Evolutionary conservation across 1,140 invertebrate species (phyloP).

Genomic region (Cephus cinctus): DNA sequence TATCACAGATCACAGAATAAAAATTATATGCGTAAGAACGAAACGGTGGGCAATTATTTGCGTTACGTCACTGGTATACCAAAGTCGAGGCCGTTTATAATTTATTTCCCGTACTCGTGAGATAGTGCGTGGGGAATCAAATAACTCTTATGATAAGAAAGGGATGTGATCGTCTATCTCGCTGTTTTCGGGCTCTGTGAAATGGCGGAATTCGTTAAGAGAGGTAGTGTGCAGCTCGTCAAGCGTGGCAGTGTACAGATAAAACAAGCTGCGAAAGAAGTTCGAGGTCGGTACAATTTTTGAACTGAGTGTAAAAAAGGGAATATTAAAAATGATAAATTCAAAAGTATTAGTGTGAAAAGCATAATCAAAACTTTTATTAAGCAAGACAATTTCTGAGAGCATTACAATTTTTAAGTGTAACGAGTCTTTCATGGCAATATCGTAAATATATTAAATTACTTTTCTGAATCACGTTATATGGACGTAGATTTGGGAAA

Average conservation of each 20-base stretch:
- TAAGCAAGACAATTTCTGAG: no score
- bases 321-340: no score
- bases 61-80: conserved; percentile 21
- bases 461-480: no score
- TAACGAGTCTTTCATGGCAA: no score
- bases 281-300: conserved; percentile 56
- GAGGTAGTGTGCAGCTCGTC: conserved; percentile 45
- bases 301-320: no score
- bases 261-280: conserved; percentile 56
- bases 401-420: no score
- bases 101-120: conserved; percentile 25
- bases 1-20: no score
- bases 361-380: no score
- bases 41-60: conserved; percentile 19
- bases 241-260: conserved; percentile 58
- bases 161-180: conserved; percentile 23
- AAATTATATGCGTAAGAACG: no score
- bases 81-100: conserved; percentile 39
- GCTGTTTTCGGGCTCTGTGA: conserved; percentile 29
- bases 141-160: conserved; percentile 24
- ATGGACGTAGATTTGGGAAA: no score
- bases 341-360: no score
- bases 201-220: conserved; percentile 48
- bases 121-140: conserved; percentile 29
- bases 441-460: no score